Evolutionary conservation across 2,797 vertebrate species (phyloP), one percentile per base, ranked within the genome.

Genomic region (Manis crassicaudata): DNA sequence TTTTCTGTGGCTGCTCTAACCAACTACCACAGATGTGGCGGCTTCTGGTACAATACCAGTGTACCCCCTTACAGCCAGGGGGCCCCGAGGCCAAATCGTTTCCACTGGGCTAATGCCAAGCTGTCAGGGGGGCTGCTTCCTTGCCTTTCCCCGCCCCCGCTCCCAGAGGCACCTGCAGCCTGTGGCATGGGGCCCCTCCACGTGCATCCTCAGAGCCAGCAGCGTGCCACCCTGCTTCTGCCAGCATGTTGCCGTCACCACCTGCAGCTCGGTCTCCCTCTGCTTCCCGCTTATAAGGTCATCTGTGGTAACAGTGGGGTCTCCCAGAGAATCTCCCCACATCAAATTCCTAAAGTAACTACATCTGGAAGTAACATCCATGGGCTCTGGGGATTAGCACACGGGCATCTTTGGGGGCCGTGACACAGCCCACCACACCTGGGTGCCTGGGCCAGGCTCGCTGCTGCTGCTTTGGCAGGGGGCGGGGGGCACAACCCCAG

Each of bases 121-220:
- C 27, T 6, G 27, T 25, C 4, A 1, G 27, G 27, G 35, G 62
- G 60, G 27, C 60, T 54, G 50, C 43, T 32, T 46, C 37, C 21
- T 87, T 11, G 9, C 23, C 52, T n/a, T 23, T 12, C 43, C 35
- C 35, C 21, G 67, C 16, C 43, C 35, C 50, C 32, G 67, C 20
- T 67, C 40, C 60, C 11, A 58, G 52, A 29, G 72, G 46, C 40
- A 1, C 75, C 60, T 4, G 13, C 7, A 2, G 18, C 50, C 35
- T 43, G 8, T 5, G 35, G 75, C 3, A 0, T 0, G 1, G 8
- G 17, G 43, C 23, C n/a, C 16, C 6, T 32, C 63, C 16, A 35
- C 7, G 18, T 11, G 18, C 62, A 14, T 29, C 25, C 40, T 67
- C 50, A 43, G 20, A 73, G 85, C 85, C 68, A 32, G 29, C 21